phyloP scores from a whole-genome alignment of 2,113 vertebrate genomes.

The Barbus barbus region DNA sequence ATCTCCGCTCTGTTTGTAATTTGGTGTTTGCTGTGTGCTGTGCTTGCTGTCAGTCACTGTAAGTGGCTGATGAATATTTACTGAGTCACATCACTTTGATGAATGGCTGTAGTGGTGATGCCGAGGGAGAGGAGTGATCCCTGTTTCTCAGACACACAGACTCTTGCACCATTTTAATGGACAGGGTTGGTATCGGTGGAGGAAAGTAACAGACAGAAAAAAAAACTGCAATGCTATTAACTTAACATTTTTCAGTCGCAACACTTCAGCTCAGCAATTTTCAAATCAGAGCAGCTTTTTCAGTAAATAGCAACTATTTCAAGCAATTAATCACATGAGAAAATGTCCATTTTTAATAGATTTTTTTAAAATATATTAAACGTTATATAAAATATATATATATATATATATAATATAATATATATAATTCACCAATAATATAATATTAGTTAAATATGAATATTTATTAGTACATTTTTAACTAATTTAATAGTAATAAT shows the following conservation, averaged over 20 bases:
- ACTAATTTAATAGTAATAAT: background rate
- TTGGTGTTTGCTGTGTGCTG: constrained; percentile 2
- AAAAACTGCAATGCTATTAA: background rate
- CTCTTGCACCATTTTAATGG: constrained; percentile 16
- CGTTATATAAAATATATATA: no score
- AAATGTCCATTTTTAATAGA: background rate
- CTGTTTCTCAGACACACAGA: background rate
- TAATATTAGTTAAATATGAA: no score
- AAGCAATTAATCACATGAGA: background rate
- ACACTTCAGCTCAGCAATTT: background rate
- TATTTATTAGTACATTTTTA: background rate
- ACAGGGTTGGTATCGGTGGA: background rate
- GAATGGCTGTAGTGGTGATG: constrained; percentile 31
- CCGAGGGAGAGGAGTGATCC: constrained; percentile 5
- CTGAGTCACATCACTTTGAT: constrained; percentile 43
- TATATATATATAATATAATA: no score
- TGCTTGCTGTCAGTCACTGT: constrained; percentile 39
- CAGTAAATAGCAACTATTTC: background rate
- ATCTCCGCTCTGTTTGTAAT: constrained; percentile 32
- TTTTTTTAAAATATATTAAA: no score
- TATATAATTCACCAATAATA: no score
- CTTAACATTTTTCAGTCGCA: background rate
- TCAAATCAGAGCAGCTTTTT: background rate
- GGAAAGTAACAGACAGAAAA: background rate
- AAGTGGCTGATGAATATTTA: constrained; percentile 53